phyloP scores from a whole-genome alignment of 2,888 invertebrate species.

The Diaperis boleti region DNA sequence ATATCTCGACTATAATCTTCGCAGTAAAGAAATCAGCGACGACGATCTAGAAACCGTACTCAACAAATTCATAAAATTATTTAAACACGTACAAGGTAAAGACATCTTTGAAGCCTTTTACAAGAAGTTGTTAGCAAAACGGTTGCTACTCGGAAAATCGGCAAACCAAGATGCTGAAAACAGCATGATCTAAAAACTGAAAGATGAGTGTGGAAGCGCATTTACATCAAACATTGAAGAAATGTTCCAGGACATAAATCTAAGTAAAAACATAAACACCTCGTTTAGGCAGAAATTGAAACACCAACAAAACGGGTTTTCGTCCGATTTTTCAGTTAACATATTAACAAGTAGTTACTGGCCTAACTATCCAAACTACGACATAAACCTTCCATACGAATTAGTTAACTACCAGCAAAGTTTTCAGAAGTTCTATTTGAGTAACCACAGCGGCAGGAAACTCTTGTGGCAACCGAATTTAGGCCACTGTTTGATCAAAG shows the following conservation, averaged over 20 bases:
- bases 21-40: conserved; percentile 95
- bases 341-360: conserved; percentile 98
- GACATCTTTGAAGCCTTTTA: conserved; percentile 99
- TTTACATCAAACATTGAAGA: conserved; percentile 98
- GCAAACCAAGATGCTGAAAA: conserved; percentile 99
- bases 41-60: conserved; percentile 93
- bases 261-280: conserved; percentile 93
- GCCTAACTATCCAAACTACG: conserved; percentile 93
- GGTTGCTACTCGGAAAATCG: conserved; percentile 94
- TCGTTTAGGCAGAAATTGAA: conserved; percentile 83
- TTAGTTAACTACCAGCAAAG: conserved; percentile 92
- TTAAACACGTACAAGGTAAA: conserved; percentile 98
- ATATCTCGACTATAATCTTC: conserved; percentile 94
- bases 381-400: conserved; percentile 88
- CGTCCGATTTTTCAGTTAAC: conserved; percentile 86
- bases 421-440: conserved; percentile 95
- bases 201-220: conserved; percentile 97
- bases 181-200: conserved; percentile 96
- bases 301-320: conserved; percentile 45
- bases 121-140: conserved; percentile 96
- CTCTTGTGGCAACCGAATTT: conserved; percentile 98
- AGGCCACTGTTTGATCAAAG: conserved; percentile 92
- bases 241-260: conserved; percentile 99
- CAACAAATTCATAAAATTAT: conserved; percentile 97
- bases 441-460: conserved; percentile 96